Evolutionary conservation across 2,797 vertebrate genomes (phyloP).

Genomic region (Chiroxiphia lanceolata): DNA sequence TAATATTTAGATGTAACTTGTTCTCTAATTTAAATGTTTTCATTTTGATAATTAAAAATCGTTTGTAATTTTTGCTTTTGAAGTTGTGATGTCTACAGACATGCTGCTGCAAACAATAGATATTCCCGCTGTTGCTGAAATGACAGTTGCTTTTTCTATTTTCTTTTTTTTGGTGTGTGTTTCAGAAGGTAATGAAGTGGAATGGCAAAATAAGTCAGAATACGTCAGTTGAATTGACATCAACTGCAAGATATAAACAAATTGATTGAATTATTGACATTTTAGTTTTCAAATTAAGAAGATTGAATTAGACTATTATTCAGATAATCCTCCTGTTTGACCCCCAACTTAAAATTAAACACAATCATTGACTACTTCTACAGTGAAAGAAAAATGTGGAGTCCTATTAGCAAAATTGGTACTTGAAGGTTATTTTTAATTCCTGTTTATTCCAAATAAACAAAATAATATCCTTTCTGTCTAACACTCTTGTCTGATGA

Average conservation of each 20-base stretch:
- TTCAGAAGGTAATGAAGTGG: neutral
- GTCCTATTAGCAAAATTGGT: neutral
- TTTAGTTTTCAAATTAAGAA: slow-evolving; percentile 5
- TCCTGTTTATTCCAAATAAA: neutral
- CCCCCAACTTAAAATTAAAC: neutral
- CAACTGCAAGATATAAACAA: neutral
- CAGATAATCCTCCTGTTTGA: neutral
- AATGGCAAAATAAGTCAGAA: slow-evolving; percentile 2
- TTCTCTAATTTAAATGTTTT: neutral
- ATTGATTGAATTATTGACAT: neutral
- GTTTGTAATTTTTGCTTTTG: neutral
- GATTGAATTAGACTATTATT: neutral
- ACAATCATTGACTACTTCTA: neutral
- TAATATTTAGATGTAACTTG: neutral
- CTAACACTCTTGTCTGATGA: neutral
- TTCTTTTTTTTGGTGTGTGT: neutral
- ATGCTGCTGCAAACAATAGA: neutral
- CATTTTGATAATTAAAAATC: neutral
- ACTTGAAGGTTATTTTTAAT: neutral
- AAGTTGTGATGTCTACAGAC: neutral
- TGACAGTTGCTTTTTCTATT: neutral
- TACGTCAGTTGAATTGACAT: neutral
- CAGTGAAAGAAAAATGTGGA: neutral
- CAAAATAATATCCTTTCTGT: neutral
- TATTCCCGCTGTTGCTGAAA: neutral